phyloP scores from a whole-genome alignment of 2,113 vertebrate species.

The Ammospiza caudacuta region DNA sequence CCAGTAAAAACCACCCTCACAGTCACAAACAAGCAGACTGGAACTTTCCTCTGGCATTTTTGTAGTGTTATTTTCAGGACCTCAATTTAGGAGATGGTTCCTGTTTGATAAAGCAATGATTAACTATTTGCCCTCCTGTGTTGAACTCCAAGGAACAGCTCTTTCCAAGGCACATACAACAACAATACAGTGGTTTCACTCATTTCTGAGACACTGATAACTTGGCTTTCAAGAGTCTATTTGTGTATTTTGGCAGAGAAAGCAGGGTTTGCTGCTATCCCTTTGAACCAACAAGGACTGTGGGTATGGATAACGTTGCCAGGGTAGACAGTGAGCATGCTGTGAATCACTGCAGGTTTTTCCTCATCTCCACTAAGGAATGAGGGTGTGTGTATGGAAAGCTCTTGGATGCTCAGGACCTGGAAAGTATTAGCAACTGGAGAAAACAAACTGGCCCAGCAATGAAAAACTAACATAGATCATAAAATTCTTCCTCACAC shows the following conservation, averaged over 20 bases:
- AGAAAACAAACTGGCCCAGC: not conserved
- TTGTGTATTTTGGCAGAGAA: not conserved
- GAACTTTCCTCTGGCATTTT: conserved; percentile 36
- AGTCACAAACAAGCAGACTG: conserved; percentile 29
- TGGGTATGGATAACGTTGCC: not conserved
- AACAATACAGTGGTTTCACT: not conserved
- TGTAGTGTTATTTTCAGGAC: not conserved
- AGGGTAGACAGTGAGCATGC: not conserved
- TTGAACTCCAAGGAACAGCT: not conserved
- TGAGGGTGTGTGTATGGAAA: not conserved
- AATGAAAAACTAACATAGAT: not conserved
- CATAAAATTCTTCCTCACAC: not conserved
- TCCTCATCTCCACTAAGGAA: not conserved
- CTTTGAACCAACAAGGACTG: not conserved
- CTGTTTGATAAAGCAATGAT: conserved; percentile 30
- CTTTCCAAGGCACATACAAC: not conserved
- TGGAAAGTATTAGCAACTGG: conserved; percentile 17
- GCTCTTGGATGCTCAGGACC: not conserved
- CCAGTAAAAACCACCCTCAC: not conserved
- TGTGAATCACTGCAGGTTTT: conserved; percentile 29
- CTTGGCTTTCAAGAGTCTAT: not conserved
- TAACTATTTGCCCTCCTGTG: not conserved
- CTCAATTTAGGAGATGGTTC: not conserved
- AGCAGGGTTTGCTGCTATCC: not conserved
- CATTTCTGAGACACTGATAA: not conserved